These are phyloP conservation scores for Panurus biarmicus DNA, from an alignment of 2,113 vertebrate genomes.

Conservation along the genomic window DNA sequence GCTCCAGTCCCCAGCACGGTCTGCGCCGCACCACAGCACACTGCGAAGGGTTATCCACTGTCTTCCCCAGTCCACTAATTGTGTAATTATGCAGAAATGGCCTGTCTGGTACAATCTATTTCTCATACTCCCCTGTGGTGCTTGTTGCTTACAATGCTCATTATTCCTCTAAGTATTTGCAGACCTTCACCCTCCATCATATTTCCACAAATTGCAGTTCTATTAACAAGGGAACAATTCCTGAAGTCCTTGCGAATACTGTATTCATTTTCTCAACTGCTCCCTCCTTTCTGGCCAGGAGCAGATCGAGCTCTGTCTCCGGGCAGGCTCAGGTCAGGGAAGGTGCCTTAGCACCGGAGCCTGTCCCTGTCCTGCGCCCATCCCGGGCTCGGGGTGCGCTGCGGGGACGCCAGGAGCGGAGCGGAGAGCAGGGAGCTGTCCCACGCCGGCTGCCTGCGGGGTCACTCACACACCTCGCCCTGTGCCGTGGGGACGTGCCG, in stretches of 20 bases:
- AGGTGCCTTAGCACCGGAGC: background rate
- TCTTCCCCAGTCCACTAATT: constrained; percentile 52
- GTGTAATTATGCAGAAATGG: constrained; percentile 62
- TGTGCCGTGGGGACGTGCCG: rapidly evolving
- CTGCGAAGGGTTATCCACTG: constrained; percentile 31
- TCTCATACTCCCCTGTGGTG: constrained; percentile 58
- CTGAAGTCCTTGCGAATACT: constrained; percentile 48
- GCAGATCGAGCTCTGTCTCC: background rate
- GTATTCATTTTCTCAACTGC: constrained; percentile 45
- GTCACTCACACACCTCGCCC: background rate
- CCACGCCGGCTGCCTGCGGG: background rate
- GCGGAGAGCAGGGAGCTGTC: background rate
- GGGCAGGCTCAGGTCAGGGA: background rate
- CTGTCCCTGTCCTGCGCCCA: background rate
- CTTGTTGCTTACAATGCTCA: constrained; percentile 62
- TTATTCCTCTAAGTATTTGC: constrained; percentile 63
- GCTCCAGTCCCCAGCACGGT: background rate
- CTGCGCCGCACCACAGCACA: background rate
- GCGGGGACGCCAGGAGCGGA: rapidly evolving
- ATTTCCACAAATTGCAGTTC: constrained; percentile 58
- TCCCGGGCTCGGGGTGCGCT: background rate
- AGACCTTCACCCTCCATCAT: constrained; percentile 59
- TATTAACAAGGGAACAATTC: constrained; percentile 58
- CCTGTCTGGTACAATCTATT: constrained; percentile 58
- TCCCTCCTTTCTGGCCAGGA: constrained; percentile 21